Evolutionary conservation across 2,888 invertebrate genomes (phyloP), one percentile per base, ranked within the genome.

Genomic region (Drosophila histrio): DNA sequence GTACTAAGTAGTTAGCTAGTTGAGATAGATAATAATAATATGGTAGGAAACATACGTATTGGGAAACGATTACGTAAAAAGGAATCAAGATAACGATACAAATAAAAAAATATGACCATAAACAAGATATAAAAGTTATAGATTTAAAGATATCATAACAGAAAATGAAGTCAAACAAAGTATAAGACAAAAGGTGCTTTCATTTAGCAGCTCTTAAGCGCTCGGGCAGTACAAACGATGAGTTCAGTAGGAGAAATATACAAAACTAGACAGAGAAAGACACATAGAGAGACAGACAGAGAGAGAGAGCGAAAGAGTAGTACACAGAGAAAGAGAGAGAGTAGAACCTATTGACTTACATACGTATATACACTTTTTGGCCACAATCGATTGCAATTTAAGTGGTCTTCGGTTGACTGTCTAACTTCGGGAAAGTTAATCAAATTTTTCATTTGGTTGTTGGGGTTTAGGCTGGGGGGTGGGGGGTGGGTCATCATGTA

Each of bases 381-480:
- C 74, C 73, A 50, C 69, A 73, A 68, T 46, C 69, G 47, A 66
- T 76, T 88, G 87, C 84, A 83, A 82, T 88, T 88, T 56, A 82
- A 88, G 82, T 86, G 81, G 77, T 68, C 63, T 46, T 62, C 68
- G 52, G 56, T 61, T 39, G 44, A 75, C 62, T 68, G 52, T 66
- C 64, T 78, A 85, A 85, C 68, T 88, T 72, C 79, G 88, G 88
- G 88, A 84, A 84, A 84, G 89, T 84, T 84, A 88, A 88, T 87
- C 64, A 87, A 84, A 88, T 78, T 88, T 71, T 54, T 43, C 43
- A 39, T 32, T 57, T 30, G 17, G 13, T 19, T 32, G 17, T 15
- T 24, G 38, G 77, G 17, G 28, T 72, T 36, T 17, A 58, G 62
- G 56, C 44, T 39, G 50, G 44, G 17, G 36, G 21, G n/a, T 46